Evolutionary conservation across 2,113 vertebrate species (phyloP), one percentile per base, ranked within the genome.

Genomic region (Chelonoidis abingdonii): DNA sequence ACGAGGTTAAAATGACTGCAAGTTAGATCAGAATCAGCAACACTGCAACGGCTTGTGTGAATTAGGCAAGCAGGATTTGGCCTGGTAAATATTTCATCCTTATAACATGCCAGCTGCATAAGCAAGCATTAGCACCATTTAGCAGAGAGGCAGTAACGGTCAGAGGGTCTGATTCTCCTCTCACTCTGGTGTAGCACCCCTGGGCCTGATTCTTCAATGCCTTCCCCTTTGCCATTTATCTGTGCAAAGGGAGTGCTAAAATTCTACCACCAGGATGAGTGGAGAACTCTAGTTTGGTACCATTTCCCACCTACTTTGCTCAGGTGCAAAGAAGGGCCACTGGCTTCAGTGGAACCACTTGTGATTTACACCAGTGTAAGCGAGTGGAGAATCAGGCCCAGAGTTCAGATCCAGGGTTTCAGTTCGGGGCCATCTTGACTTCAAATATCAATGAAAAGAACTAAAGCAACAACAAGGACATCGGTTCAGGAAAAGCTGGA

Each of bases 21-120:
- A 78, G 54, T 49, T 41, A 78, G 41, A 49, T 59, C 65, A 62
- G 56, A 22, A 47, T 56, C 59, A 56, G 80, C 21, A 65, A 50
- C 41, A 1, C 0, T 0, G n/a, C 0, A 0, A 47, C 0, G 27
- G 54, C 19, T 50, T 59, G 38, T 10, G 0, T 0, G 84, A 94
- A 80, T 31, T 80, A 91, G 75, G 76, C 0, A 0, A 75, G 53
- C 0, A 2, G 85, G 79, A 79, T 88, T 50, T 50, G 82, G 86
- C 49, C 93, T 87, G 25, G 81, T 78, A 93, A 90, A 38, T 90
- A 91, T 96, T 80, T 87, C 72, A 84, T 83, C 81, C 86, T 89
- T 85, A 85, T 76, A 93, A 89, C 87, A 79, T 59, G 41, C 59
- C 89, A 80, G 75, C 62, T 10, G 93, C 44, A 72, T 69, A 83